Conservation (phyloP, 2,888 invertebrate genomes). For the Pandemis corylana region DNA sequence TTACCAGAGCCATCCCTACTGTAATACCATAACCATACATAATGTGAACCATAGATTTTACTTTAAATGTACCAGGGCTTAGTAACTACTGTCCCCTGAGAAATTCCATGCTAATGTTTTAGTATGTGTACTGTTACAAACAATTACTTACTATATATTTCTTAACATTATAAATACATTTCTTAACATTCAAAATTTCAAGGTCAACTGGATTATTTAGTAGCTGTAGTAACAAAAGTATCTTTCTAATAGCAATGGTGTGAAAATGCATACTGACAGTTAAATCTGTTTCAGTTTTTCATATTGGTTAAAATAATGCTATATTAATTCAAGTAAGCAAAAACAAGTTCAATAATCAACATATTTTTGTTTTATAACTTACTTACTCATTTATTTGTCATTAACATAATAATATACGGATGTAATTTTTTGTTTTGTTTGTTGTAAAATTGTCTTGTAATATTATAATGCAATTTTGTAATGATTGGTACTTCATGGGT, state of each 20-base stretch:
- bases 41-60: not conserved
- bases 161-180: no score
- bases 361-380: not conserved
- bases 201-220: no score
- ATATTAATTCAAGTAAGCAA: constrained; percentile 28
- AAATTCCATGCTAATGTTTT: not conserved
- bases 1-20: no score
- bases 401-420: not conserved
- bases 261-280: not conserved
- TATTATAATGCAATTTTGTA: not conserved
- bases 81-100: no score
- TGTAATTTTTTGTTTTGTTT: constrained; percentile 7
- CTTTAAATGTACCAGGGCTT: no score
- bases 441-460: not conserved
- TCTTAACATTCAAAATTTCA: no score
- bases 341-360: constrained; percentile 19
- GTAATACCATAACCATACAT: no score
- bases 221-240: no score
- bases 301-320: constrained; percentile 32
- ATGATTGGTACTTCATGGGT: not conserved
- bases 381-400: not conserved
- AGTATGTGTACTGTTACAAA: not conserved
- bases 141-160: no score
- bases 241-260: not conserved
- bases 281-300: not conserved